phyloP scores from a whole-genome alignment of 2,888 invertebrate genomes.

The Ametastegia equiseti region DNA sequence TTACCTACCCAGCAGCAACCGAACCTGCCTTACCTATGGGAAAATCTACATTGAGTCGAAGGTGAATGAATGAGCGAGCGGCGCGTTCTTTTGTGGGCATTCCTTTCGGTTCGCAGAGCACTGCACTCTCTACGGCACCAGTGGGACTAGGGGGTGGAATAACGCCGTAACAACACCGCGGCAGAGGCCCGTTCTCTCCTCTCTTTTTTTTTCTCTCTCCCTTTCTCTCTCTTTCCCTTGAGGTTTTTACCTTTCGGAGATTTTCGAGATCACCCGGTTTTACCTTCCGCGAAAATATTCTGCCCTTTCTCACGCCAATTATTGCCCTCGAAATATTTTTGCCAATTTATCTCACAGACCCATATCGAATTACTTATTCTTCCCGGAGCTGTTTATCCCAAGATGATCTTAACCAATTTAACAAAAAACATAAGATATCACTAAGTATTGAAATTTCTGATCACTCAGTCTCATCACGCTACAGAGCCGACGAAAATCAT shows the following conservation, averaged over 20 bases:
- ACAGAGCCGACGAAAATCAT: no score
- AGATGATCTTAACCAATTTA: background rate
- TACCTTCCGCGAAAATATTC: slow-evolving; percentile 24
- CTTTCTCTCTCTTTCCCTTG: background rate
- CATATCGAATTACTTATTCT: background rate
- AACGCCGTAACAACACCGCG: slow-evolving; percentile 38
- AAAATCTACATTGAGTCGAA: slow-evolving; percentile 69
- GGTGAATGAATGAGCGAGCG: slow-evolving; percentile 69
- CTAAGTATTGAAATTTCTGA: no score
- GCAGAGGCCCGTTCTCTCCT: background rate
- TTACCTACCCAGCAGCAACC: slow-evolving; percentile 43
- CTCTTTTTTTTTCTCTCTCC: no score
- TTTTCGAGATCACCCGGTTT: background rate
- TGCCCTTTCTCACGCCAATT: slow-evolving; percentile 38
- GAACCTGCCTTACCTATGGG: slow-evolving; percentile 62
- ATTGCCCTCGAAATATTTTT: background rate
- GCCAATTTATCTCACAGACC: background rate
- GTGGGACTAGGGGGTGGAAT: slow-evolving; percentile 45
- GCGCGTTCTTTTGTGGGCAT: slow-evolving; percentile 73
- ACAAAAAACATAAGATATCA: background rate
- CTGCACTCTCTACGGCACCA: slow-evolving; percentile 22
- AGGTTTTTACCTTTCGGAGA: background rate
- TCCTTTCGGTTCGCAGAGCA: slow-evolving; percentile 61
- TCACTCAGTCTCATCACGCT: no score
- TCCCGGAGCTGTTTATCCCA: background rate